Evolutionary conservation across 2,888 invertebrate species (phyloP).

Genomic region (Branchipolynoe longqiensis): DNA sequence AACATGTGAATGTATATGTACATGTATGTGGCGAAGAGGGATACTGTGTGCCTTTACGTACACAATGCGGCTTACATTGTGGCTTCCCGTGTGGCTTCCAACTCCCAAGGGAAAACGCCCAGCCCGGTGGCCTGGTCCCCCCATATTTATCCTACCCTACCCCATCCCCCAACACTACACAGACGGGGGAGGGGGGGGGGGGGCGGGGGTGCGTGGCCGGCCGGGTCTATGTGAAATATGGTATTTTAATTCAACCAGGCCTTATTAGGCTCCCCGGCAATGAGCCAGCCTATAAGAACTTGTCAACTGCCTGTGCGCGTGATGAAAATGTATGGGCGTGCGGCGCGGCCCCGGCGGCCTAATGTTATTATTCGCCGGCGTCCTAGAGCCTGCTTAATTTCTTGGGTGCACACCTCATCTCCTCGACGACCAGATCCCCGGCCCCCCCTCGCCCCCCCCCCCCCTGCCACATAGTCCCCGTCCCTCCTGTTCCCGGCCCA

Average conservation of each 20-base stretch:
- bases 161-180: background rate
- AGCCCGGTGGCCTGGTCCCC: no score
- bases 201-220: background rate
- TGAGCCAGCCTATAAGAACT: conserved; percentile 55
- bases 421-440: no score
- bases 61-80: no score
- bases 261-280: conserved; percentile 48
- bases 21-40: no score
- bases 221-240: conserved; percentile 48
- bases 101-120: no score
- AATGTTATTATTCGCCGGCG: conserved; percentile 44
- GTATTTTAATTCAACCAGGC: conserved; percentile 52
- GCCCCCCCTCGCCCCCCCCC: no score
- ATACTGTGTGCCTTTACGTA: no score
- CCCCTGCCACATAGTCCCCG: no score
- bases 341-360: background rate
- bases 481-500: background rate
- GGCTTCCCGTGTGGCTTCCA: no score
- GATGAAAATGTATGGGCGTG: conserved; percentile 54
- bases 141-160: no score
- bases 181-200: background rate
- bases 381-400: conserved; percentile 54
- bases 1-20: no score
- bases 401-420: conserved; percentile 45
- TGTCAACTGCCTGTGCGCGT: conserved; percentile 44